Evolutionary conservation across 2,888 invertebrate genomes (phyloP).

Genomic region (Drosophila longiperda): DNA sequence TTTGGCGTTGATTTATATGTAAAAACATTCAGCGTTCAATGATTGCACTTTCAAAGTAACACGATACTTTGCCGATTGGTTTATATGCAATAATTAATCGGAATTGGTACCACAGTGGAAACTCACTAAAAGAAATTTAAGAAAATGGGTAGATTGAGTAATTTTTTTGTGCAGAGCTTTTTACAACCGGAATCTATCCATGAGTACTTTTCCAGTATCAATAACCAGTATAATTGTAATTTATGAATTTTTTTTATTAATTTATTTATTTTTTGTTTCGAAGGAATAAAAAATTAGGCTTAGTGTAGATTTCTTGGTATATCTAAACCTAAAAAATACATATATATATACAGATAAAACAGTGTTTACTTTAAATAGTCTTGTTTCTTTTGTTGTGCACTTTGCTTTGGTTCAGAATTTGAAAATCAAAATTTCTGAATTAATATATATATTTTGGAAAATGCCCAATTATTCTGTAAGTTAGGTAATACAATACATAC

Average conservation of each 20-base stretch:
- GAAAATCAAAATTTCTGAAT: slow-evolving; percentile 40
- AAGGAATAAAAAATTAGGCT: slow-evolving; percentile 54
- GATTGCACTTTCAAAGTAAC: not conserved
- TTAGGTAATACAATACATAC: slow-evolving; percentile 32
- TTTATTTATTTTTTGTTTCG: slow-evolving; percentile 42
- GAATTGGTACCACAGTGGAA: not conserved
- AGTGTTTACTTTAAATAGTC: slow-evolving; percentile 64
- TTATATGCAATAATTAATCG: not conserved
- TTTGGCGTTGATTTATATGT: not conserved
- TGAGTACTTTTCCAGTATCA: not conserved
- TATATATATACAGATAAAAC: slow-evolving; percentile 63
- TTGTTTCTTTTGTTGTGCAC: slow-evolving; percentile 64
- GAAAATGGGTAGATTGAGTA: not conserved
- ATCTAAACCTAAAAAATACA: slow-evolving; percentile 61
- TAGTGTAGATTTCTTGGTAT: slow-evolving; percentile 59
- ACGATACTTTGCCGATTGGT: not conserved
- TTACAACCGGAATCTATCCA: not conserved
- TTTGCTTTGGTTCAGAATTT: slow-evolving; percentile 55
- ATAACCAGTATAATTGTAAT: not conserved
- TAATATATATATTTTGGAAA: slow-evolving; percentile 31
- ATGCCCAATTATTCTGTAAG: slow-evolving; percentile 29
- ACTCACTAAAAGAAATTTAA: not conserved
- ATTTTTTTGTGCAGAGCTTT: not conserved
- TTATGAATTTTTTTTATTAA: slow-evolving; percentile 10
- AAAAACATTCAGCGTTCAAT: not conserved